Evolutionary conservation across 1,140 invertebrate genomes (phyloP).

Genomic region (Meloidogyne exigua): DNA sequence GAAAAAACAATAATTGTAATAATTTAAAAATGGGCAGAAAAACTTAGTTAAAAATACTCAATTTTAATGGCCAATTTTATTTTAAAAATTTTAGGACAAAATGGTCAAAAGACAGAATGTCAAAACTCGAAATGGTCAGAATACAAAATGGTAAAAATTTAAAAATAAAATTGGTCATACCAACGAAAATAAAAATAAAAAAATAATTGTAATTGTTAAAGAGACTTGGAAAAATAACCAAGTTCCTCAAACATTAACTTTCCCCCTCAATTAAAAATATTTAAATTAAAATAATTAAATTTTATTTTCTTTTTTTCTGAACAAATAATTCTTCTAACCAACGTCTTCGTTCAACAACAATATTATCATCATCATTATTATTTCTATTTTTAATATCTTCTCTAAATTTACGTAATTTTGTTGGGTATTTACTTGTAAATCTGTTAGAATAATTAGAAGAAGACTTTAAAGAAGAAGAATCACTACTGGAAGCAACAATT

Average conservation of each 20-base stretch:
- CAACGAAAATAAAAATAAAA: no score
- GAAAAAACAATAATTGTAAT: not conserved
- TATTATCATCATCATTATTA: not conserved
- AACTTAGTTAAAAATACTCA: not conserved
- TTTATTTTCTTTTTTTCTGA: not conserved
- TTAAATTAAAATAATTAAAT: not conserved
- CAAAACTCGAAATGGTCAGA: not conserved
- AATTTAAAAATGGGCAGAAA: not conserved
- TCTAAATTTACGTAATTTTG: constrained; percentile 3
- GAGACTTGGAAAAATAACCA: no score
- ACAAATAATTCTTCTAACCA: constrained; percentile 2
- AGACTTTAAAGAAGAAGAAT: not conserved
- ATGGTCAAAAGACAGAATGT: not conserved
- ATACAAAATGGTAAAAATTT: not conserved
- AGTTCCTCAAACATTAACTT: no score
- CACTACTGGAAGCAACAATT: not conserved
- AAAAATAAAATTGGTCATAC: not conserved
- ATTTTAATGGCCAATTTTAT: no score
- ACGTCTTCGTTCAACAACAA: not conserved
- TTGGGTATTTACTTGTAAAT: not conserved
- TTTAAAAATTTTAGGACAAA: not conserved
- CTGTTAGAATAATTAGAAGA: not conserved
- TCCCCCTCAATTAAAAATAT: no score
- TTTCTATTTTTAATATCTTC: not conserved
- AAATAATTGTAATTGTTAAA: no score